Evolutionary conservation across 2,113 vertebrate genomes (phyloP), one percentile per base, ranked within the genome.

Genomic region (Chaenogobius annularis): DNA sequence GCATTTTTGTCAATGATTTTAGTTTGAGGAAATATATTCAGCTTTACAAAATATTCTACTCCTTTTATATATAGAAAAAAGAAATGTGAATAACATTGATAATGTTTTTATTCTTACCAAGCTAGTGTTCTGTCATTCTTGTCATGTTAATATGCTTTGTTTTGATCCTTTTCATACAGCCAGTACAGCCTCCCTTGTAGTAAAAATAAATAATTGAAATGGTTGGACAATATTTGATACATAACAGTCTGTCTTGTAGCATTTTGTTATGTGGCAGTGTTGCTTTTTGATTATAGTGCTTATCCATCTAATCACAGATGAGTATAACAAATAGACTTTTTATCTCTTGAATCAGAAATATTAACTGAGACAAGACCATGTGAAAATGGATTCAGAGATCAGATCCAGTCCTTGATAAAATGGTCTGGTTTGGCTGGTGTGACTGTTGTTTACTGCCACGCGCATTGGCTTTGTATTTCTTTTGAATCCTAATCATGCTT

Each of bases 401-500:
- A 59, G 56, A 59, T 31, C 12, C 23, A 14, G 58, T 7, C 58
- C 26, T 35, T 61, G 23, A 61, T 35, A 61, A 31, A 61, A 7
- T 59, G 22, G 26, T 35, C 14, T 31, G 14, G 12, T 14, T 14
- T 15, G 7, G 26, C 10, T 31, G 14, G 8, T 35, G 14, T 59
- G 1, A 26, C 56, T 3, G 12, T 61, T 61, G 35, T 73, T 54
- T 23, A 68, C n/a, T 63, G 46, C 59, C 40, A 65, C 19, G 7
- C 6, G 35, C 15, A 69, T 10, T 61, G 56, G 19, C 35, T 40
- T 54, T 54, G 56, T 55, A 54, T 55, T 68, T 66, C 20, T 17
- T 73, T 56, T 73, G n/a, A 74, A 68, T 54, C 47, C 46, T 74
- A 77, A 74, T 81, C 68, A 73, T 68, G 55, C 56, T 66, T 50